Evolutionary conservation across 2,888 invertebrate species (phyloP), one percentile per base, ranked within the genome.

Genomic region (Melanostoma scalare): DNA sequence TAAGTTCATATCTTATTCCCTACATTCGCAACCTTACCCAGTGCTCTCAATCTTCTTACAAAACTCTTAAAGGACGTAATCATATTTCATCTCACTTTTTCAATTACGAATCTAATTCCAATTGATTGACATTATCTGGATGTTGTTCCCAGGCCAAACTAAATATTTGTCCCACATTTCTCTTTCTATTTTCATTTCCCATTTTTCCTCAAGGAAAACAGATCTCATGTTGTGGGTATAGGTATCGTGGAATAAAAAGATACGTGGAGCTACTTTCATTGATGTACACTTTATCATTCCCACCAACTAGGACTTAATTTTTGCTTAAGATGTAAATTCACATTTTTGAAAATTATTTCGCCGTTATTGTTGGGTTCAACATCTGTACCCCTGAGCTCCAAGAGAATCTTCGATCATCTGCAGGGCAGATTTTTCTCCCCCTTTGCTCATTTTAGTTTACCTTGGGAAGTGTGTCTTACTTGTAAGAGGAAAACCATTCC

Each of bases 91-190:
- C 63, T 75, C 69, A 65, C 71, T 75, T 80, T 79, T 80, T 71
- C 80, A 80, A 80, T 80, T 80, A 80, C 69, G 63, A 69, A 80
- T 71, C 80, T 80, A 80, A 80, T 80, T 80, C 80, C 75, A 60
- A 58, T 65, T 80, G 80, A 80, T 80, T 80, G 80, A 80, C 80
- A 76, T 75, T 80, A 80, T 80, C 80, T 58, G 65, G 10, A 58
- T 52, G 75, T 71, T 58, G 9, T 10, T 63, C 50, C 69, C 69
- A 80, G 75, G 61, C 61, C 75, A 60, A 75, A 80, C 75, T 36
- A 71, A 75, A 80, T 75, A 75, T 75, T 80, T 71, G 69, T 69
- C 80, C 71, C 38, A 75, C 50, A 63, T 80, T 63, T 46, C 61
- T 33, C 9, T 56, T 33, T 31, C n/a, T 9, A n/a, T n/a, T 38